Conservation (phyloP, 2,113 vertebrate genomes). For the Notothenia coriiceps region DNA sequence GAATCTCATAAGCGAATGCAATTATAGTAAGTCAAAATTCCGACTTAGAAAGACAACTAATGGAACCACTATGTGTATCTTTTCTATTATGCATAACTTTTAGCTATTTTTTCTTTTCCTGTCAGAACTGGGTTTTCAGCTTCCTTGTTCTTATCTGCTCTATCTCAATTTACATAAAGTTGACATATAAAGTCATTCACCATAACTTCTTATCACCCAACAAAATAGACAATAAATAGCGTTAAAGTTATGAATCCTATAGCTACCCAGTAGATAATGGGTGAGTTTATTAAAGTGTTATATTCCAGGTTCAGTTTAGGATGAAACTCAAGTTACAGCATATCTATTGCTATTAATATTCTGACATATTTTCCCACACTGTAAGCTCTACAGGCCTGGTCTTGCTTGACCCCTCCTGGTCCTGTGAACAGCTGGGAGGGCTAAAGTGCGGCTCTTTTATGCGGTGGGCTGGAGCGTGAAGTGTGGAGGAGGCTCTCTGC, state of each 20-base stretch:
- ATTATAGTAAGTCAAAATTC: too few relatives aligned
- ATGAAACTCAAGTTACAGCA: background rate
- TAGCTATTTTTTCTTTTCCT: too few relatives aligned
- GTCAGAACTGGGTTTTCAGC: too few relatives aligned
- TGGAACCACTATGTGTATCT: too few relatives aligned
- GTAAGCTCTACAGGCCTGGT: background rate
- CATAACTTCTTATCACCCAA: too few relatives aligned
- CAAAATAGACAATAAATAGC: background rate
- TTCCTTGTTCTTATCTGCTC: too few relatives aligned
- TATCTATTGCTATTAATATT: background rate
- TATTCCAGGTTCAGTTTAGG: background rate
- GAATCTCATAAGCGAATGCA: too few relatives aligned
- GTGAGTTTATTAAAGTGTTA: background rate
- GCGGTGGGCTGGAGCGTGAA: conserved; percentile 67
- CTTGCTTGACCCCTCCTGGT: conserved; percentile 20
- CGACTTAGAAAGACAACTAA: too few relatives aligned
- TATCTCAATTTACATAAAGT: too few relatives aligned
- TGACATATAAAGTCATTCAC: too few relatives aligned
- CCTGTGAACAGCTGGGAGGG: conserved; percentile 56
- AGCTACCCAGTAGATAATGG: too few relatives aligned
- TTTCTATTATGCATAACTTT: too few relatives aligned
- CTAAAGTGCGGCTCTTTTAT: conserved; percentile 57
- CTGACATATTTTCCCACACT: conserved; percentile 45
- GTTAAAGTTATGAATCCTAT: background rate
- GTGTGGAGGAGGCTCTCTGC: conserved; percentile 31